Evolutionary conservation across 2,113 vertebrate species (phyloP), one percentile per base, ranked within the genome.

Genomic region (Pelodiscus sinensis): DNA sequence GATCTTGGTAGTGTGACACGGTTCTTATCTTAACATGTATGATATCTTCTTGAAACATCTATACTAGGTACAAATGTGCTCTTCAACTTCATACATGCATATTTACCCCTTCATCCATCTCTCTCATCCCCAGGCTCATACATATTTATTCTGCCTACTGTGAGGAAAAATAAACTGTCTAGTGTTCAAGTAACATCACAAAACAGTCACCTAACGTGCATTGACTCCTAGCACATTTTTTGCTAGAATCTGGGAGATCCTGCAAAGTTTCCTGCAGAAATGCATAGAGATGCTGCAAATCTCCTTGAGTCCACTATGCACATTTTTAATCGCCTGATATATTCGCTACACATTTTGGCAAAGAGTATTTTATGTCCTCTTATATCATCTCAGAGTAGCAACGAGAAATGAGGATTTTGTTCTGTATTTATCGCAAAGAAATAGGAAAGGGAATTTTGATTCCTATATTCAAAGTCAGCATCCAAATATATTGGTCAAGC

Each of bases 41-140:
- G 1, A 2, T 27, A 29, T 85, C 86, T 62, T 82, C 38, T 65
- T 87, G n/a, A 85, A 85, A 92, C 2, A 31, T 21, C 22, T 24
- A 27, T 55, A 60, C 14, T 0, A 90, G 24, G 31, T 25, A 81
- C 1, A 77, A 0, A 9, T 0, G 21, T 75, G 87, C n/a, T 15
- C 21, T 91, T 83, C 58, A 88, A 18, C 15, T 0, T 56, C 11
- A 87, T 25, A 19, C 10, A 94, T 0, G 0, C 3, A 87, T 38
- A 54, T 82, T 81, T 79, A 89, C 1, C 5, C 5, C 6, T 80
- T 78, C 1, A 0, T 77, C 52, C 1, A 0, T 52, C 68, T 24
- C n/a, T 79, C 13, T 56, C 2, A 44, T 44, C 58, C 8, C 31
- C 13, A 94, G 77, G 29, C 13, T 38, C 0, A 2, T 31, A 56